These are phyloP conservation scores for Halictus ligatus DNA, from an alignment of 2,888 invertebrate genomes.

Conservation along the genomic window DNA sequence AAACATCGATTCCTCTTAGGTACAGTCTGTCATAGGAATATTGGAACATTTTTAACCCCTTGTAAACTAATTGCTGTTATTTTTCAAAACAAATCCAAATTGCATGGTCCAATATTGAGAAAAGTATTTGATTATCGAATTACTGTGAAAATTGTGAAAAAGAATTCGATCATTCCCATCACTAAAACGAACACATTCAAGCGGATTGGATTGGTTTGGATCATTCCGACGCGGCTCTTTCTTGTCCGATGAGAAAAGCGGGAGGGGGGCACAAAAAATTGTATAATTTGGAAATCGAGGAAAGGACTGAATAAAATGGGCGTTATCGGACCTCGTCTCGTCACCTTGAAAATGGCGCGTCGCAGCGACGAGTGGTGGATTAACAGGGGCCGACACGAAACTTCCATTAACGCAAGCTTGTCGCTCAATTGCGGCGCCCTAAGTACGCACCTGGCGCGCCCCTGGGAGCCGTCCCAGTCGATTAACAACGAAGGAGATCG, in stretches of 20 bases:
- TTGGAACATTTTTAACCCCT: too few relatives aligned
- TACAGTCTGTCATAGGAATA: too few relatives aligned
- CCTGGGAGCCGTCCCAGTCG: constrained; percentile 52
- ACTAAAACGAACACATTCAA: background rate
- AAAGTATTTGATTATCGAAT: too few relatives aligned
- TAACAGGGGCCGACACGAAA: constrained; percentile 76
- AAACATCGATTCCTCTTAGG: too few relatives aligned
- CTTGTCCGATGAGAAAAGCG: background rate
- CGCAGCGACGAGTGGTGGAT: constrained; percentile 60
- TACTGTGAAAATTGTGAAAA: background rate
- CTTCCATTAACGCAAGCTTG: constrained; percentile 77
- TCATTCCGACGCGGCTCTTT: constrained; percentile 1
- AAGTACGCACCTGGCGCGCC: constrained; percentile 70
- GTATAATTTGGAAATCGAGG: constrained; percentile 26
- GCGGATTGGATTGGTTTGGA: background rate
- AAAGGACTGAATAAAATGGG: constrained; percentile 31
- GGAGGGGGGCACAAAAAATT: background rate
- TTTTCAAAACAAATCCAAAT: too few relatives aligned
- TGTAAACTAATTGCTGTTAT: too few relatives aligned
- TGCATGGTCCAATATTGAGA: too few relatives aligned
- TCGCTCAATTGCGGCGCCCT: constrained; percentile 57
- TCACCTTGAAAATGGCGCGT: constrained; percentile 62
- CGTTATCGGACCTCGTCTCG: constrained; percentile 35
- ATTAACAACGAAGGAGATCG: constrained; percentile 50
- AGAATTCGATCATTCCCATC: background rate